Conservation (phyloP, 2,797 vertebrate species). For the Danionella dracula region DNA sequence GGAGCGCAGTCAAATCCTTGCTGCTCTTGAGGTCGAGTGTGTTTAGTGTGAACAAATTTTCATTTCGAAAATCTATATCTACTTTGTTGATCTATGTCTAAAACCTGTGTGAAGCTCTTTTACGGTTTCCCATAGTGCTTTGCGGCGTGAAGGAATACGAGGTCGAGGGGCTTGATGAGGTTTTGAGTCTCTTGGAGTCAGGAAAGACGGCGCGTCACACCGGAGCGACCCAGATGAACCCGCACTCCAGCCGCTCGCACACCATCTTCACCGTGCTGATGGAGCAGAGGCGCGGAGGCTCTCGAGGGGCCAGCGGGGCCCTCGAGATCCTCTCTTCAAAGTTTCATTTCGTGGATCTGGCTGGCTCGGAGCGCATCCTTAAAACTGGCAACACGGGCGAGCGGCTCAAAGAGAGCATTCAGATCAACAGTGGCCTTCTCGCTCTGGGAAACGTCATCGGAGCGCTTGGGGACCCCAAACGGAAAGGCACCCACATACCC, state of each 20-base stretch:
- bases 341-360: conserved; percentile 96
- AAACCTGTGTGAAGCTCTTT: too few relatives aligned
- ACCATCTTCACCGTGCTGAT: conserved; percentile 90
- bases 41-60: too few relatives aligned
- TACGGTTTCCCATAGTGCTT: conserved; percentile 70
- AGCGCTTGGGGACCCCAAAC: conserved; percentile 88
- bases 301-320: conserved; percentile 57
- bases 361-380: conserved; percentile 90
- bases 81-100: too few relatives aligned
- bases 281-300: conserved; percentile 83
- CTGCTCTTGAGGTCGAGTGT: too few relatives aligned
- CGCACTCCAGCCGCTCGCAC: conserved; percentile 91
- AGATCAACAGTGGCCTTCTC: conserved; percentile 93
- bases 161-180: conserved; percentile 93
- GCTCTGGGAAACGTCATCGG: conserved; percentile 94
- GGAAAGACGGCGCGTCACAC: conserved; percentile 93
- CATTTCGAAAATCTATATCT: too few relatives aligned
- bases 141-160: conserved; percentile 91
- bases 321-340: conserved; percentile 86
- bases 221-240: conserved; percentile 89
- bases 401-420: conserved; percentile 92
- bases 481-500: conserved; percentile 87
- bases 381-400: conserved; percentile 90
- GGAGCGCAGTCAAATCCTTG: too few relatives aligned
- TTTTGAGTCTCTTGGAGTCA: conserved; percentile 91